phyloP scores from a whole-genome alignment of 2,113 vertebrate genomes.

The Potamarius usumacintae region DNA sequence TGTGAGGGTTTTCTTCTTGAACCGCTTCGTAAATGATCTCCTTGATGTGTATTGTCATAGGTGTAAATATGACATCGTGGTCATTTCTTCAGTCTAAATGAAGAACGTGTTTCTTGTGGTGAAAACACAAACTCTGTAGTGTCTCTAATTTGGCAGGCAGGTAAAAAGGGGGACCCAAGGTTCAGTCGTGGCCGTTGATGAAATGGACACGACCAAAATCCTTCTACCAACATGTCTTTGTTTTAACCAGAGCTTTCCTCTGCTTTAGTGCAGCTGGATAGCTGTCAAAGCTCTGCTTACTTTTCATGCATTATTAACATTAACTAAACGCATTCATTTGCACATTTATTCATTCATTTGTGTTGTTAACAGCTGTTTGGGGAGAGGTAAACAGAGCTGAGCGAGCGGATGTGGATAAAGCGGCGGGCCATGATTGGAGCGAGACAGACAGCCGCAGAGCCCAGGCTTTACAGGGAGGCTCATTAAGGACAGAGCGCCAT shows the following conservation, averaged over 20 bases:
- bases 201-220: conserved; percentile 3
- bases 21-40: conserved; percentile 58
- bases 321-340: conserved; percentile 72
- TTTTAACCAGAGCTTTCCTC: conserved; percentile 54
- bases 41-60: conserved; percentile 59
- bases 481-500: conserved; percentile 75
- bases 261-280: conserved; percentile 59
- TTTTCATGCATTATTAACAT: conserved; percentile 76
- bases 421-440: conserved; percentile 66
- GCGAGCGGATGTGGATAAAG: conserved; percentile 71
- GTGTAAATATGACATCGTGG: conserved; percentile 56
- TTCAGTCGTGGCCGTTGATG: neutral
- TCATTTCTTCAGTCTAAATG: conserved; percentile 52
- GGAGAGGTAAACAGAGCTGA: conserved; percentile 67
- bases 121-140: conserved; percentile 38
- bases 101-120: conserved; percentile 42
- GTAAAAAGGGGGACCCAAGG: neutral
- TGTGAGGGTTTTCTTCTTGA: conserved; percentile 12
- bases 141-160: conserved; percentile 35
- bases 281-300: conserved; percentile 67
- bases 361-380: conserved; percentile 72
- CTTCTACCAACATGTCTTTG: neutral
- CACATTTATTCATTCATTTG: conserved; percentile 76
- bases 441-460: conserved; percentile 67
- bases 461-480: conserved; percentile 66